Conservation (phyloP, 2,113 vertebrate species). For the Eclectus roratus region DNA sequence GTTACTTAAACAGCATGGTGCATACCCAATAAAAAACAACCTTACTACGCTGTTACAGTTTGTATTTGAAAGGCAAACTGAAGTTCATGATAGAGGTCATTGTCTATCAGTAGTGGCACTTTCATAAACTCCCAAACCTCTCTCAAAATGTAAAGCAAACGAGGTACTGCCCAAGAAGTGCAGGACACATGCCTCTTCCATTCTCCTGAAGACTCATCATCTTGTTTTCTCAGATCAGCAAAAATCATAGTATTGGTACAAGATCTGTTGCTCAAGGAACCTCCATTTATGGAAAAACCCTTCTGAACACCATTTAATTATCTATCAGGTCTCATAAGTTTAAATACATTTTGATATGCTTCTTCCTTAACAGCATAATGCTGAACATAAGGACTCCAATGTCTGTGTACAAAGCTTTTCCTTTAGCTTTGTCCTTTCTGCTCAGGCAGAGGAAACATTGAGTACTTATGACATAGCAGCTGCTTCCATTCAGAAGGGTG, state of each 20-base stretch:
- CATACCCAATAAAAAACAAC: background rate
- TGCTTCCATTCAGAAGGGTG: slow-evolving; percentile 14
- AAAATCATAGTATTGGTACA: background rate
- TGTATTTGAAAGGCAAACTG: background rate
- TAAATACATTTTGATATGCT: slow-evolving; percentile 20
- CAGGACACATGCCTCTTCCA: background rate
- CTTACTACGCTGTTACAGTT: background rate
- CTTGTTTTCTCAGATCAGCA: background rate
- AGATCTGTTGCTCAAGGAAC: background rate
- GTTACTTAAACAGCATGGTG: background rate
- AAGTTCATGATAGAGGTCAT: background rate
- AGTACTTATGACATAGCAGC: slow-evolving; percentile 14
- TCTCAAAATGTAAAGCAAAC: background rate
- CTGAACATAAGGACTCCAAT: slow-evolving; percentile 9
- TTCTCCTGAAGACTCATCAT: background rate
- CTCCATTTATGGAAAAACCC: background rate
- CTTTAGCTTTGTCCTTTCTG: background rate
- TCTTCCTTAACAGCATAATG: slow-evolving; percentile 9
- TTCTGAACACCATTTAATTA: background rate
- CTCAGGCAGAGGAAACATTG: background rate
- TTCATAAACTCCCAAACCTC: background rate
- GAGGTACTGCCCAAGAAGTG: background rate
- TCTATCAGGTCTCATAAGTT: background rate
- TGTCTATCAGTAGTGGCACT: background rate
- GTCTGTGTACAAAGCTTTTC: slow-evolving; percentile 1